phyloP scores from a whole-genome alignment of 2,888 invertebrate species.

The Melanotus villosus region DNA sequence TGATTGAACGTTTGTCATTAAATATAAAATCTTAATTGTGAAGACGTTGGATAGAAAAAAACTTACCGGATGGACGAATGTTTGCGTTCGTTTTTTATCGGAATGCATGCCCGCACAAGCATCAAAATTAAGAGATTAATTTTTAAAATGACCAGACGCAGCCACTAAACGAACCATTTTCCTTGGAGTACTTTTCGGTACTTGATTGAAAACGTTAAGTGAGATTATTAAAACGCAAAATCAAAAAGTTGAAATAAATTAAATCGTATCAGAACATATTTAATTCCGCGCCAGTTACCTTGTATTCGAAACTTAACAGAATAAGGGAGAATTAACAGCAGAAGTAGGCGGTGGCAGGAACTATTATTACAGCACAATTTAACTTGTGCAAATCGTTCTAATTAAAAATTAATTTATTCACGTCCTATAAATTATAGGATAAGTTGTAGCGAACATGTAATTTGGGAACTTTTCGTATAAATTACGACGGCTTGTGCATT shows the following conservation, averaged over 20 bases:
- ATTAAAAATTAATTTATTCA: slow-evolving; percentile 50
- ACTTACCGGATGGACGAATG: slow-evolving; percentile 4
- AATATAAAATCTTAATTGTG: slow-evolving; percentile 41
- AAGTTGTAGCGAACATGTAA: slow-evolving; percentile 49
- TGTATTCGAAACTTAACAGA: slow-evolving; percentile 30
- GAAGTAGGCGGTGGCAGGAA: slow-evolving; percentile 40
- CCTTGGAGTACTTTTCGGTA: too few relatives aligned
- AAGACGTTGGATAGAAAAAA: slow-evolving; percentile 10
- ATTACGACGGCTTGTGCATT: slow-evolving; percentile 44
- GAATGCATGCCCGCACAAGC: slow-evolving; percentile 16
- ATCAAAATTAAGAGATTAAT: slow-evolving; percentile 12
- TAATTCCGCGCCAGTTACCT: slow-evolving; percentile 20
- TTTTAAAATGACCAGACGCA: not conserved
- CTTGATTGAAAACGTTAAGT: too few relatives aligned
- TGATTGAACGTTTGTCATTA: slow-evolving; percentile 40
- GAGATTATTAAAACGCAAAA: too few relatives aligned
- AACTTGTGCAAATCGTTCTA: slow-evolving; percentile 49
- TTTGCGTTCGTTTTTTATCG: not conserved
- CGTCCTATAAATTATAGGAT: slow-evolving; percentile 47
- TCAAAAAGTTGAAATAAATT: not conserved
- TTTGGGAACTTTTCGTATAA: slow-evolving; percentile 47
- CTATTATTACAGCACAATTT: slow-evolving; percentile 48
- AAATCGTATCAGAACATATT: slow-evolving; percentile 12
- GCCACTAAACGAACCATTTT: too few relatives aligned
- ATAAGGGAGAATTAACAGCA: slow-evolving; percentile 45